Conservation (phyloP, 2,113 vertebrate genomes). For the Erpornis zantholeuca region DNA sequence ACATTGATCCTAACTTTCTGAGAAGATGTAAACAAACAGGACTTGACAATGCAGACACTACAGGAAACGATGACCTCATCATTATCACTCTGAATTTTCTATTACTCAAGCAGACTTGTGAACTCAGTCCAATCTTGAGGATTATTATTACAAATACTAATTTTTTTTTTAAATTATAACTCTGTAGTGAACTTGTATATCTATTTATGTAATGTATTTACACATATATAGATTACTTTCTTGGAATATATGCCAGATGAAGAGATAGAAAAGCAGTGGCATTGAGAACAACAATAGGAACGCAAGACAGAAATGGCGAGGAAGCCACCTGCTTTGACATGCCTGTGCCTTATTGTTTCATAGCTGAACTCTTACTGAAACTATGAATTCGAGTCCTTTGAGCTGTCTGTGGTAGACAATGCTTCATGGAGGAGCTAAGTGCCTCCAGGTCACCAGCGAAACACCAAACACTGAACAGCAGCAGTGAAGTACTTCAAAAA, state of each 20-base stretch:
- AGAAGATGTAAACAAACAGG: neutral
- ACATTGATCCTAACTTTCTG: neutral
- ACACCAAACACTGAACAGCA: constrained; percentile 26
- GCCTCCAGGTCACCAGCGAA: constrained; percentile 7
- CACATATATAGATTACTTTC: neutral
- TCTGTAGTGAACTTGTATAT: neutral
- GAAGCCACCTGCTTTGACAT: neutral
- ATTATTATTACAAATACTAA: neutral
- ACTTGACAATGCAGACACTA: neutral
- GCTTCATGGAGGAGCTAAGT: neutral
- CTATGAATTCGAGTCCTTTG: neutral
- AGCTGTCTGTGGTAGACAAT: constrained; percentile 9
- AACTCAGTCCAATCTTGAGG: neutral
- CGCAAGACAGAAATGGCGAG: neutral
- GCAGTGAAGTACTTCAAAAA: neutral
- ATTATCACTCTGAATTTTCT: neutral
- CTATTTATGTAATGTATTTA: neutral
- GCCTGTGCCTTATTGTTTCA: neutral
- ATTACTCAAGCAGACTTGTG: neutral
- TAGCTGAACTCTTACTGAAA: neutral
- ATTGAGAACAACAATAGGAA: neutral
- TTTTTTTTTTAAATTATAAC: neutral
- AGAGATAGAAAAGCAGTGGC: neutral
- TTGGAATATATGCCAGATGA: neutral
- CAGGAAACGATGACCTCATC: neutral